Conservation (phyloP, 2,888 invertebrate genomes). For the Dicyrtomina minuta region DNA sequence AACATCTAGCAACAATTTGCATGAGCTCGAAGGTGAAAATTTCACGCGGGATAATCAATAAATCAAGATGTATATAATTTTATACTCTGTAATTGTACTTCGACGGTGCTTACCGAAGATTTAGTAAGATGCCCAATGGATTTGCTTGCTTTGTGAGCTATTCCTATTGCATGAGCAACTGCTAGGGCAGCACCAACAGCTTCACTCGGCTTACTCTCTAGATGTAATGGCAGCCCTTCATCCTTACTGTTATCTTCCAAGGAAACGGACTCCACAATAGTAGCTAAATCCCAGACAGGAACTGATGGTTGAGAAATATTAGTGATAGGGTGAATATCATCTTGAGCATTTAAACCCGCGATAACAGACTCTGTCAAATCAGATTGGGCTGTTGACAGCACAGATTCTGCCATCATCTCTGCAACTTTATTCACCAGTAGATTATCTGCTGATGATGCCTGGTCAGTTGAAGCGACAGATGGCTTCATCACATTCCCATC, state of each 20-base stretch:
- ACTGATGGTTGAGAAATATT: conserved; percentile 55
- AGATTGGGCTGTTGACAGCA: conserved; percentile 49
- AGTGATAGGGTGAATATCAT: conserved; percentile 46
- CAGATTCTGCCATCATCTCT: conserved; percentile 52
- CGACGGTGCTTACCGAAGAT: conserved; percentile 9
- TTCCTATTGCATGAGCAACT: background rate
- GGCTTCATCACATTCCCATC: conserved; percentile 63
- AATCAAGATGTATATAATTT: too few relatives aligned
- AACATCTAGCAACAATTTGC: too few relatives aligned
- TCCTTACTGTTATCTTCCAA: conserved; percentile 51
- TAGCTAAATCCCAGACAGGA: conserved; percentile 71
- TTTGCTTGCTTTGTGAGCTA: conserved; percentile 7
- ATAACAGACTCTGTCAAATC: conserved; percentile 50
- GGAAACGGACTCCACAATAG: conserved; percentile 71
- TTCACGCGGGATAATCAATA: background rate
- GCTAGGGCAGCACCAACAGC: conserved; percentile 7
- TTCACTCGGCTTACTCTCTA: background rate
- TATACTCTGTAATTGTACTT: background rate
- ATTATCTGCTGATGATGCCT: conserved; percentile 93
- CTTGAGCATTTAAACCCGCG: conserved; percentile 39
- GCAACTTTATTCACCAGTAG: conserved; percentile 68
- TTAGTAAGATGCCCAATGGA: conserved; percentile 1
- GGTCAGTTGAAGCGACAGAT: conserved; percentile 91
- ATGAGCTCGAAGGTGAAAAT: too few relatives aligned
- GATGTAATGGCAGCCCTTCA: conserved; percentile 38